Percentiles rank a stretch among this genome's conserved stretches.
phyloP scores from a whole-genome alignment of 2,888 invertebrate genomes.

The Metalampra italica region DNA sequence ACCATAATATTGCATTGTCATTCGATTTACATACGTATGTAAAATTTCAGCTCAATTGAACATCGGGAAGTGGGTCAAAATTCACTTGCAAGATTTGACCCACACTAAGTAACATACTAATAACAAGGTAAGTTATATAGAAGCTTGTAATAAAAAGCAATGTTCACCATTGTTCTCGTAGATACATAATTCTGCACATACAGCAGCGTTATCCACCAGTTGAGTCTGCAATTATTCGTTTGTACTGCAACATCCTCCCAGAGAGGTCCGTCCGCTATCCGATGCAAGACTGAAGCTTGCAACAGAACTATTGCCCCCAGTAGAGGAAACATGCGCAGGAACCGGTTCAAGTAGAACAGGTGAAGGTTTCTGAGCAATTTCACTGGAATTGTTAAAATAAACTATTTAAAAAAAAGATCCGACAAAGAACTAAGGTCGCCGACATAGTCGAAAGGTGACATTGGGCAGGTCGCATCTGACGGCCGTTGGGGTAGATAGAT shows the following conservation, averaged over 20 bases:
- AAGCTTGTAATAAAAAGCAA: too few relatives aligned
- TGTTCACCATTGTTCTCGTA: constrained; percentile 27
- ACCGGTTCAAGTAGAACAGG: constrained; percentile 44
- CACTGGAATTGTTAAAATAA: constrained; percentile 18
- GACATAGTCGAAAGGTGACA: too few relatives aligned
- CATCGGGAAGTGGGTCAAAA: too few relatives aligned
- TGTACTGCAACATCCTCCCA: constrained; percentile 25
- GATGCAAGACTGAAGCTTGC: constrained; percentile 38
- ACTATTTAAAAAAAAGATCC: background rate
- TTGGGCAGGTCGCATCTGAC: too few relatives aligned
- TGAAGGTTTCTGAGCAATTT: constrained; percentile 39
- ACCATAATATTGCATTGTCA: too few relatives aligned
- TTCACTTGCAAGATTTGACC: too few relatives aligned
- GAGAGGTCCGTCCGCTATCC: constrained; percentile 37
- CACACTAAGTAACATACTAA: too few relatives aligned
- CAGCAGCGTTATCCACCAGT: constrained; percentile 50
- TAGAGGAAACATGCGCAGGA: constrained; percentile 49
- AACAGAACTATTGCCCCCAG: constrained; percentile 35
- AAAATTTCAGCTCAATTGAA: too few relatives aligned
- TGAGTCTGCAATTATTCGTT: constrained; percentile 32
- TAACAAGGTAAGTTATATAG: too few relatives aligned
- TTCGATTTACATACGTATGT: too few relatives aligned
- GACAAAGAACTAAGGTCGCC: too few relatives aligned
- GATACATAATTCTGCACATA: constrained; percentile 49
- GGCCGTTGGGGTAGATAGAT: too few relatives aligned